Evolutionary conservation across 92 coral and sea anemone species (phyloP), one percentile per base, ranked within the genome.

Genomic region (Palythoa grandis): DNA sequence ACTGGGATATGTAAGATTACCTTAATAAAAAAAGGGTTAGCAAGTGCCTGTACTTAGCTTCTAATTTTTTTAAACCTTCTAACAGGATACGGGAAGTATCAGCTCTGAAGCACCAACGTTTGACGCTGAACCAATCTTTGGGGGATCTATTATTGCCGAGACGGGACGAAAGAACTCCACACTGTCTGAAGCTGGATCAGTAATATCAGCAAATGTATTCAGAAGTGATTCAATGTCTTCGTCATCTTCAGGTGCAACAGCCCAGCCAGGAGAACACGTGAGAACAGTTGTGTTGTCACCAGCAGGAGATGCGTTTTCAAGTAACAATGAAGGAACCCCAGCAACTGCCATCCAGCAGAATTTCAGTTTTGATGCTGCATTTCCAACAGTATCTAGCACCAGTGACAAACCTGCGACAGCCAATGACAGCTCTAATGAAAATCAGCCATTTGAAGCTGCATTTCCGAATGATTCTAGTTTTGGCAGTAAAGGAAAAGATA

Each of bases 211-310:
- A 60, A 82, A 88, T 66, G 90, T 94, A 57, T 23, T 88, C 11
- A 84, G 98, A 77, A 94, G 89, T 85, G 92, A 82, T 10, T 94
- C 98, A 11, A 86, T 94, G 6, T 94, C 98, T 1, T 91, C 93
- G 14, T 87, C 94, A 6, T 86, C 89, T 8, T 92, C 98, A 68
- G 85, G 65, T n/a, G 89, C 94, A 35, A 92, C 87, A 20, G 78
- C 95, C 29, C 20, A 80, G 60, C 52, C 85, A 38, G 74, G 58
- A 80, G 85, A 80, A 24, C 39, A 14, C 22, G 2, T 53, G 5
- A 63, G 63, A 43, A 40, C 85, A 20, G 43, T 53, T 47, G 38
- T 66, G 11, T 5, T 80, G 20, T 80, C 85, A 11, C 85, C 85
- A 7, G 20, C 63, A 15, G 85, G 23, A 65, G 73, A 25, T 11